Evolutionary conservation across 2,888 invertebrate species (phyloP).

Genomic region (Clostera curtula): DNA sequence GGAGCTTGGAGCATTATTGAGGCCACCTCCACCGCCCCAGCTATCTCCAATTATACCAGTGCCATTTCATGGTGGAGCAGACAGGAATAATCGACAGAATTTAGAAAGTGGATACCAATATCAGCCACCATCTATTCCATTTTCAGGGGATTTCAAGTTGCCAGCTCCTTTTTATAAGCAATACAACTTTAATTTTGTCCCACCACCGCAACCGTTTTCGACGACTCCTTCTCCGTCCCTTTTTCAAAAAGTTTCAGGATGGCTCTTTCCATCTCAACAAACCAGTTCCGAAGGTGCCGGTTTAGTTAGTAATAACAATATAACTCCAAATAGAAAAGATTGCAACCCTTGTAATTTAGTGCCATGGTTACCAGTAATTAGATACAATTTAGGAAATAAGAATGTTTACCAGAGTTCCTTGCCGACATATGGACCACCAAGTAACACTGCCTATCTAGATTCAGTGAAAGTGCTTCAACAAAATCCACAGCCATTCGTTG

Average conservation of each 20-base stretch:
- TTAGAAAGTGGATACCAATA: conserved; percentile 42
- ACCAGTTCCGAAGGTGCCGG: conserved; percentile 34
- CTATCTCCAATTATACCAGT: conserved; percentile 47
- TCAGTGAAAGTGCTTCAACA: conserved; percentile 35
- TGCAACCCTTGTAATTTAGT: conserved; percentile 87
- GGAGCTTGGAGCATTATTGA: conserved; percentile 52
- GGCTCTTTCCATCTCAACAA: conserved; percentile 75
- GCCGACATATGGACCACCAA: conserved; percentile 60
- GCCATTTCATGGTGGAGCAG: conserved; percentile 52
- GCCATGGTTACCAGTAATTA: conserved; percentile 86
- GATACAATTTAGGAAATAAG: conserved; percentile 58
- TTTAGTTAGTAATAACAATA: conserved; percentile 29
- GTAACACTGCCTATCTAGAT: conserved; percentile 46
- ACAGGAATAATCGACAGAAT: conserved; percentile 46
- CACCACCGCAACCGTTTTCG: conserved; percentile 57
- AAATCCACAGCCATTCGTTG: conserved; percentile 39
- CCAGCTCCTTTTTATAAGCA: conserved; percentile 66
- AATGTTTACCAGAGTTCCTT: conserved; percentile 39
- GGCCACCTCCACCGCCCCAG: conserved; percentile 60
- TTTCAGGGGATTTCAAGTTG: conserved; percentile 52
- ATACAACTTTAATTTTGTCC: conserved; percentile 63
- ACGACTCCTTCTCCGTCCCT: conserved; percentile 67
- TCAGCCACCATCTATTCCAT: conserved; percentile 40
- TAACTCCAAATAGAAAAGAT: conserved; percentile 63
- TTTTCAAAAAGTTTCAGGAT: conserved; percentile 75